A percentile compares a stretch with the other conserved stretches of the same genome.
Conservation (phyloP, 1,140 invertebrate genomes). For the Cardiocondyla obscurior region DNA sequence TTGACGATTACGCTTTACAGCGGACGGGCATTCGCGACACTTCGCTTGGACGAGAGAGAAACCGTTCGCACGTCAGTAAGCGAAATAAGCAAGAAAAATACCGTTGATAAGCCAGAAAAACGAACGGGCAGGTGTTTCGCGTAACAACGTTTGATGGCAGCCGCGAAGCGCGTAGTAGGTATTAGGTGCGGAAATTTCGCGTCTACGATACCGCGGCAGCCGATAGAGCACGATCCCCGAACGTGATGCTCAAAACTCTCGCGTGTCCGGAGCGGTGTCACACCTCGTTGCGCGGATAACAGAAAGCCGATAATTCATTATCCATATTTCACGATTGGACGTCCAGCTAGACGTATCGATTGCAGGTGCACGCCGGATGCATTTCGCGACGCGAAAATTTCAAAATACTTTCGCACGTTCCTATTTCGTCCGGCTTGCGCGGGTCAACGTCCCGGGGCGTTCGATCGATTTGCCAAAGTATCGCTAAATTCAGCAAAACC, state of each 20-base stretch:
- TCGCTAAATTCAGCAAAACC: conserved; percentile 22
- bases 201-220: background rate
- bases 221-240: conserved; percentile 23
- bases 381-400: background rate
- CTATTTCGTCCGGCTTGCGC: background rate
- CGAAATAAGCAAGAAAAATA: background rate
- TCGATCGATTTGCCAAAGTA: conserved; percentile 27
- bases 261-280: conserved; percentile 25
- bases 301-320: conserved; percentile 53
- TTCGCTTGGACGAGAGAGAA: conserved; percentile 56
- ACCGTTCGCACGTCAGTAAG: conserved; percentile 36
- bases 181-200: background rate
- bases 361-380: background rate
- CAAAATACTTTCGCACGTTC: conserved; percentile 42
- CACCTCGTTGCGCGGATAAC: conserved; percentile 10
- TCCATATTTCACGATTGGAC: conserved; percentile 7
- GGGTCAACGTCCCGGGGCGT: conserved; percentile 52
- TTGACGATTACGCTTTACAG: background rate
- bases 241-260: conserved; percentile 8
- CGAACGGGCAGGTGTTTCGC: background rate
- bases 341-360: conserved; percentile 14
- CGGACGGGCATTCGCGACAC: conserved; percentile 51
- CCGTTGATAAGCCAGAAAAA: background rate
- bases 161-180: too few relatives aligned
- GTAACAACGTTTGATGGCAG: background rate